Evolutionary conservation across 1,140 invertebrate genomes (phyloP), one percentile per base, ranked within the genome.

Genomic region (Drosophila pseudoananassae): DNA sequence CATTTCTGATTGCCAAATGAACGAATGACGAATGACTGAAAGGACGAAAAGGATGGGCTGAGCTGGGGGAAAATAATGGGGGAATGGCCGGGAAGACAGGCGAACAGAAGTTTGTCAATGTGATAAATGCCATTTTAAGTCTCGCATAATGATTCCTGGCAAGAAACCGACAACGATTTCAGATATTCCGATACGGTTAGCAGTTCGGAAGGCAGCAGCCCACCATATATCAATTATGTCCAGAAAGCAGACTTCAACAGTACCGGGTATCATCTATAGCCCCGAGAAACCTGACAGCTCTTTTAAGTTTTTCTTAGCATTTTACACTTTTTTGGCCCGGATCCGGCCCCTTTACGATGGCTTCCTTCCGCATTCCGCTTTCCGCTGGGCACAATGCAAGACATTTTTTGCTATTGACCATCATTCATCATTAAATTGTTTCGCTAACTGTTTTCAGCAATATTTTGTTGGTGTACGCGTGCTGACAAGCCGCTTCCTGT

Each of bases 401-500:
- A 69, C 65, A 79, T 20, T 20, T 20, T 84, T 79, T 46, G 56
- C 57, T 50, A 81, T 85, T 85, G 82, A 85, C 82, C 82, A 85
- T 85, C 82, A 85, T 85, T 85, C 82, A 85, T 85, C 82, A 85
- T 85, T 85, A 85, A 85, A 85, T 85, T 85, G 82, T 85, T 85
- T 85, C 82, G 78, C 82, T 87, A 85, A 85, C 77, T 85, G 78
- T 85, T 84, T 87, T 85, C 78, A 78, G 63, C 73, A 71, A 78
- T 78, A 68, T 78, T 78, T 68, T 61, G 53, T 77, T 55, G 49
- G 9, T 38, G 49, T 76, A 61, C 60, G 71, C 61, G 60, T 85
- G 77, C 81, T 81, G 82, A 81, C 82, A 85, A 81, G 82, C 82
- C 82, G 78, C 82, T 81, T 87, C 74, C 81, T 76, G 61, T 59